Evolutionary conservation across 2,888 invertebrate genomes (phyloP).

Genomic region (Euzetes globulus): DNA sequence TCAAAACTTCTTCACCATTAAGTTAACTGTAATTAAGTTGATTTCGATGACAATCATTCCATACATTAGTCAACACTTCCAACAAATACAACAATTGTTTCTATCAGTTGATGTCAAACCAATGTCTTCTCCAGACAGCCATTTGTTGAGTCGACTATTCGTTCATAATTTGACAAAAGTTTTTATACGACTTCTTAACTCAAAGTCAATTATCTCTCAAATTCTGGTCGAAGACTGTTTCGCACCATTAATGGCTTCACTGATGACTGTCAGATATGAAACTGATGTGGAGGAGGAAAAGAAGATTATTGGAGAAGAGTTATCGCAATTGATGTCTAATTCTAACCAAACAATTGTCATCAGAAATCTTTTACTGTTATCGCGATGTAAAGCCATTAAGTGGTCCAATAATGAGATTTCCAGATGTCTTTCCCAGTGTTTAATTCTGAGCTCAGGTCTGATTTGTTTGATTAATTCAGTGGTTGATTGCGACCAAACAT

Average conservation of each 20-base stretch:
- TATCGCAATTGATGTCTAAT: background rate
- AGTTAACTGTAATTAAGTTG: conserved; percentile 5
- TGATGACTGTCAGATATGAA: background rate
- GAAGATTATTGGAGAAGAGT: background rate
- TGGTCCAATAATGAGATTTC: conserved; percentile 9
- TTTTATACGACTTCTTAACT: background rate
- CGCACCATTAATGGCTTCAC: conserved; percentile 22
- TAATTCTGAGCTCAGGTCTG: conserved; percentile 20
- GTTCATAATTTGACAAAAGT: background rate
- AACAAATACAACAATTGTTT: conserved; percentile 10
- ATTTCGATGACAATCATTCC: conserved; percentile 14
- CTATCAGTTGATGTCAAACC: background rate
- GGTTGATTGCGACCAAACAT: conserved; percentile 34
- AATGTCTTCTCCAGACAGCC: background rate
- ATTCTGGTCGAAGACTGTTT: conserved; percentile 4
- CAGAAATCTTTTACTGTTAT: conserved; percentile 22
- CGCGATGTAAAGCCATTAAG: conserved; percentile 9
- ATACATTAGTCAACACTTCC: conserved; percentile 18
- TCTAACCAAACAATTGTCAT: conserved; percentile 12
- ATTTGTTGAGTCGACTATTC: background rate
- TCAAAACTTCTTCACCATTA: background rate
- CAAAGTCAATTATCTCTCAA: conserved; percentile 5
- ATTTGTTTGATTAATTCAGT: conserved; percentile 26
- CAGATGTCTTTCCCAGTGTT: background rate
- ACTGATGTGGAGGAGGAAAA: background rate